Percentiles rank a stretch among this genome's conserved stretches.
Conservation (phyloP, 2,113 vertebrate genomes). For the Butorides virescens region DNA sequence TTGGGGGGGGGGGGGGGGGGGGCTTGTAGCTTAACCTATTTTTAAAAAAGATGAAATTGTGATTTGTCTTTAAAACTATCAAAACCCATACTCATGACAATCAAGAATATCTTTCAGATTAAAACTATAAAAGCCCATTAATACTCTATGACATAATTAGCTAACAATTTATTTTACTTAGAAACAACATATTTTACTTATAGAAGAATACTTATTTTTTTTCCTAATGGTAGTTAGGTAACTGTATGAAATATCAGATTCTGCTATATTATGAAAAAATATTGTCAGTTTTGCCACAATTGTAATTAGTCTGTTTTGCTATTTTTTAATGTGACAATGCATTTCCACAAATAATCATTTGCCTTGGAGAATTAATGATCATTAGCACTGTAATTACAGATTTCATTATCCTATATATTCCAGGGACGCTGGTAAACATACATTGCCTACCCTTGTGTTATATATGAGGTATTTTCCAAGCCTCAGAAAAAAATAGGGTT, state of each 20-base stretch:
- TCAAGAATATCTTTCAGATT: background rate
- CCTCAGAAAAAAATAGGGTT: background rate
- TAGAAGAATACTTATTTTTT: fast-evolving
- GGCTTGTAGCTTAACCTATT: background rate
- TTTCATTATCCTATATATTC: background rate
- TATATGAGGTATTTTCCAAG: background rate
- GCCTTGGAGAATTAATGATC: background rate
- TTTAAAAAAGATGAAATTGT: background rate
- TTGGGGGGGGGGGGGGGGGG: background rate
- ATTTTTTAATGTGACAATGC: background rate
- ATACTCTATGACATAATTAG: background rate
- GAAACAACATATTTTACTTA: background rate
- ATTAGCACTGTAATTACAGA: background rate
- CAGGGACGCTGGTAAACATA: background rate
- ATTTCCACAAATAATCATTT: background rate
- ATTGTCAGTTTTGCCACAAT: background rate
- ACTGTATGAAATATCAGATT: background rate
- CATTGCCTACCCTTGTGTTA: background rate
- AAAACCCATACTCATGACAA: background rate
- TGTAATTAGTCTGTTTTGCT: background rate
- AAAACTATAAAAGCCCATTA: background rate
- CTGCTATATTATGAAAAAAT: background rate
- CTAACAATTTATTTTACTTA: background rate
- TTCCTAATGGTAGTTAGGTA: background rate
- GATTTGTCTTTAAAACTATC: background rate